A percentile compares a stretch with the other conserved stretches of the same genome.
These are phyloP conservation scores for Carcharodon carcharias DNA, from an alignment of 2,797 vertebrate species.

Conservation along the genomic window DNA sequence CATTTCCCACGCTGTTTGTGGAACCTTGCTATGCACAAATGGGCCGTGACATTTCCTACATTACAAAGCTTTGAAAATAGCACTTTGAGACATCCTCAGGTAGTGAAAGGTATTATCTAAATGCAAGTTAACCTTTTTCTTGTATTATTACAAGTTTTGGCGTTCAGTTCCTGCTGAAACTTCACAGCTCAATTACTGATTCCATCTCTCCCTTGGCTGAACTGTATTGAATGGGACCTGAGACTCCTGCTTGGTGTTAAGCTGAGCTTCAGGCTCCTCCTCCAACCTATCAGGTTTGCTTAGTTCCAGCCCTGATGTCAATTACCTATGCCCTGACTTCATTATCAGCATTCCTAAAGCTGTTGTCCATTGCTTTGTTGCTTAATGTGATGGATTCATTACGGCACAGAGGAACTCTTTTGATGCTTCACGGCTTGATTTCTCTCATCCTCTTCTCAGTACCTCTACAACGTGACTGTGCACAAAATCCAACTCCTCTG, in stretches of 20 bases:
- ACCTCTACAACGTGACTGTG: background rate
- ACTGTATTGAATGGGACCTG: background rate
- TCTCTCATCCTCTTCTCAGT: background rate
- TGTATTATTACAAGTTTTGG: background rate
- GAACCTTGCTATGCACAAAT: background rate
- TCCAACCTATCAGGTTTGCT: background rate
- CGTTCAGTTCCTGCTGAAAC: background rate
- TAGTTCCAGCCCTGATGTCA: background rate
- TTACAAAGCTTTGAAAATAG: background rate
- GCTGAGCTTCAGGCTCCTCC: background rate
- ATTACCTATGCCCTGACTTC: background rate
- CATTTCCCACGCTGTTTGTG: background rate
- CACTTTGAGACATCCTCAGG: background rate
- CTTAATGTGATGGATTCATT: background rate
- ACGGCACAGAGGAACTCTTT: background rate
- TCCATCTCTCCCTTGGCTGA: background rate
- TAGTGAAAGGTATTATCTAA: background rate
- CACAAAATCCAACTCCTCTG: background rate
- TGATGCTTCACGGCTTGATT: background rate
- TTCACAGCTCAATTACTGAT: background rate
- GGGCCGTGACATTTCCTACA: background rate
- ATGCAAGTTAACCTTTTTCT: background rate
- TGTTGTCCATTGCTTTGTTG: background rate
- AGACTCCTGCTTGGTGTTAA: background rate
- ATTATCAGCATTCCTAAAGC: background rate